Base-by-base conservation (phyloP, 2,113 vertebrate genomes). In the Struthio camelus region DNA sequence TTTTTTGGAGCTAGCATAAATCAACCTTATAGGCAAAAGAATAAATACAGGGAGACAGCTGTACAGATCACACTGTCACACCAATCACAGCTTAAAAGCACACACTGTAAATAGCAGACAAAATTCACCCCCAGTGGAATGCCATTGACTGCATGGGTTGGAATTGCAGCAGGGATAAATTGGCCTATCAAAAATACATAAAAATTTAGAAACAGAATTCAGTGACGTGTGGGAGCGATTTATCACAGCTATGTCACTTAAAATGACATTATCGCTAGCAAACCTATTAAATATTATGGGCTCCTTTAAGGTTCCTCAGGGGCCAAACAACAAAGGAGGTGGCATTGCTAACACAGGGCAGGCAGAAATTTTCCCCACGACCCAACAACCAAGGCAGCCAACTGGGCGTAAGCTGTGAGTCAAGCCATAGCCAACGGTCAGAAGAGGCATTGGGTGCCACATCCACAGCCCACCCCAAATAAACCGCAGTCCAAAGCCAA, bases 31-130 rank as follows among this genome's bases (percentile, higher is more conserved):
- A 95, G 91, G 96, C 92, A 96, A 97, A 96, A 97, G 93, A 97
- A 97, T 97, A 97, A 97, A 97, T 97, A 95, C 77, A 94, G 93
- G 71, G 66, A 97, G 97, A 97, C 96, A 97, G 97, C 95, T 97
- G 94, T 95, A 97, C 91, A 89, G 94, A 97, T 97, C 96, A 96
- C 87, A 92, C 94, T 93, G 95, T 96, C 96, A 95, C 95, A 97
- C 96, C 92, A 96, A 90, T 94, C 95, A 93, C 96, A 84, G 94
- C 85, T 93, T 92, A 97, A 95, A 97, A 97, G 95, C 87, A 93
- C 83, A 91, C 58, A 94, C 82, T 96, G 89, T 95, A 97, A 96
- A 96, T 85, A 96, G 92, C 96, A 97, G 93, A 80, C 93, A 96
- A 97, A 97, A 96, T 94, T 95, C 94, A 90, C 87, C 97, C 94